phyloP scores from a whole-genome alignment of 2,888 invertebrate species.

The Allophyes oxyacanthae region DNA sequence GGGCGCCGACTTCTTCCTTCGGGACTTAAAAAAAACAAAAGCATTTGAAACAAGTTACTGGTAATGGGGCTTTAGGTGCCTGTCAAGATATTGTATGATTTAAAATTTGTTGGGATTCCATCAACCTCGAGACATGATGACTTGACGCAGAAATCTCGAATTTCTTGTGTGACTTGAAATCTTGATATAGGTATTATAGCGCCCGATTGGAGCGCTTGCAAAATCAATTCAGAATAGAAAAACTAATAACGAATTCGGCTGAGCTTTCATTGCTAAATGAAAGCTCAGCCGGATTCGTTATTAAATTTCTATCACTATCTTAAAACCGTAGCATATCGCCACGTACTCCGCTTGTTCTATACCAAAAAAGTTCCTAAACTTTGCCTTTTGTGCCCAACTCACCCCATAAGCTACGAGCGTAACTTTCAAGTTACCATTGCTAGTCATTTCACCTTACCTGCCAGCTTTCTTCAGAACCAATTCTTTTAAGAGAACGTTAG shows the following conservation, averaged over 20 bases:
- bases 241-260: slow-evolving; percentile 10
- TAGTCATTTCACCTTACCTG: slow-evolving; percentile 13
- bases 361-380: no score
- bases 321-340: no score
- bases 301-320: no score
- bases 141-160: slow-evolving; percentile 37
- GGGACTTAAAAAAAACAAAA: slow-evolving; percentile 86
- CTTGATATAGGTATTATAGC: no score
- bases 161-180: slow-evolving; percentile 9
- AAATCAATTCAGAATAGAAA: no score
- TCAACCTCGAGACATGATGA: slow-evolving; percentile 48
- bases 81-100: slow-evolving; percentile 81
- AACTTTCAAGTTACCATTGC: slow-evolving; percentile 2
- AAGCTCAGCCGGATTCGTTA: no score
- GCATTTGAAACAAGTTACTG: slow-evolving; percentile 85
- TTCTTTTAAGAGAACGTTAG: neutral
- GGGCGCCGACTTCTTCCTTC: slow-evolving; percentile 85
- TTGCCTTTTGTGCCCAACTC: neutral
- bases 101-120: slow-evolving; percentile 72
- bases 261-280: no score
- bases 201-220: neutral
- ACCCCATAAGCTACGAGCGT: neutral
- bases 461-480: neutral
- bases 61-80: slow-evolving; percentile 80
- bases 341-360: no score